Evolutionary conservation across 2,888 invertebrate species (phyloP).

Genomic region (Nymphalis polychloros): DNA sequence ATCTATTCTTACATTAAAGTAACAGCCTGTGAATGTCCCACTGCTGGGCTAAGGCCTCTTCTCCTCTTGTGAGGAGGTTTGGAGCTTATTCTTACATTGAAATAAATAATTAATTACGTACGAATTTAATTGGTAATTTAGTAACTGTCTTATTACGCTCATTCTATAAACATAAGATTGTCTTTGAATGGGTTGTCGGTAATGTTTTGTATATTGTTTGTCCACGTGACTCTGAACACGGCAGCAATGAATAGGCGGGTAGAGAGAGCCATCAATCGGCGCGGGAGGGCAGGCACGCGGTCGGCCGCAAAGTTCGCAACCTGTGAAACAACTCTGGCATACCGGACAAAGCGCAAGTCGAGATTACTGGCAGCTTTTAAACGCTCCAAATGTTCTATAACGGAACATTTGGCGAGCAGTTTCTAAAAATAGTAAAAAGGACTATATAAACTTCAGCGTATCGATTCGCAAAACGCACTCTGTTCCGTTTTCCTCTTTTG

Average conservation of each 20-base stretch:
- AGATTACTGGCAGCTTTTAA: slow-evolving; percentile 63
- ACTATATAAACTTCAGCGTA: slow-evolving; percentile 60
- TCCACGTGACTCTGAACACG: slow-evolving; percentile 10
- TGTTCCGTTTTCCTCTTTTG: slow-evolving; percentile 54
- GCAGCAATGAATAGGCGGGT: slow-evolving; percentile 43
- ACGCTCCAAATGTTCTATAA: slow-evolving; percentile 54
- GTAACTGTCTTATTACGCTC: too few species aligned
- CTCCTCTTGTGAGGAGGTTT: too few species aligned
- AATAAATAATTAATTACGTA: neutral
- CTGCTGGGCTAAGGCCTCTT: too few species aligned
- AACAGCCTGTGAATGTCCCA: too few species aligned
- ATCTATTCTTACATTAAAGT: too few species aligned
- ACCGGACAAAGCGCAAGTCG: slow-evolving; percentile 55
- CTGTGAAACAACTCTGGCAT: slow-evolving; percentile 54
- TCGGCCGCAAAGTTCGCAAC: slow-evolving; percentile 54
- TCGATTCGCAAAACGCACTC: slow-evolving; percentile 61
- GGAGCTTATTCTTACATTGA: too few species aligned
- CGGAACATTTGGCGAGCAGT: slow-evolving; percentile 55
- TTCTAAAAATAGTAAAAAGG: slow-evolving; percentile 59
- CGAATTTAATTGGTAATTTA: too few species aligned
- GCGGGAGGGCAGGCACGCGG: slow-evolving; percentile 45
- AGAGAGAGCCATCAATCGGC: slow-evolving; percentile 47
- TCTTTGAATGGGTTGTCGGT: neutral
- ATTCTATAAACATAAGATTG: neutral
- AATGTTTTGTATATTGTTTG: slow-evolving; percentile 1